These are phyloP conservation scores for human DNA, from an alignment of 2,113 vertebrate species.

Conservation along the genomic window GRCh38 chr13:85405001-85405500, in stretches of 20 bases:
- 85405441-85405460: too few relatives aligned
- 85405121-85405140: background rate
- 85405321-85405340: background rate
- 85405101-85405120: background rate
- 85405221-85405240: background rate
- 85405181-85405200: background rate
- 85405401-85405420: too few relatives aligned
- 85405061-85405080: background rate
- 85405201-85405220: background rate
- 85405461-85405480: too few relatives aligned
- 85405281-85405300: background rate
- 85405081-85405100: background rate
- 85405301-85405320: background rate
- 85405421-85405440: too few relatives aligned
- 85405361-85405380: too few relatives aligned
- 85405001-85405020: background rate
- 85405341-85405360: background rate
- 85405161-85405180: background rate
- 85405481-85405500: too few relatives aligned
- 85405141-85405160: background rate
- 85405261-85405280: background rate
- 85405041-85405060: background rate
- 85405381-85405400: too few relatives aligned
- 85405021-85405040: background rate
- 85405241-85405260: background rate